Evolutionary conservation across 2,797 vertebrate species (phyloP).

Genomic region (Chanos chanos): DNA sequence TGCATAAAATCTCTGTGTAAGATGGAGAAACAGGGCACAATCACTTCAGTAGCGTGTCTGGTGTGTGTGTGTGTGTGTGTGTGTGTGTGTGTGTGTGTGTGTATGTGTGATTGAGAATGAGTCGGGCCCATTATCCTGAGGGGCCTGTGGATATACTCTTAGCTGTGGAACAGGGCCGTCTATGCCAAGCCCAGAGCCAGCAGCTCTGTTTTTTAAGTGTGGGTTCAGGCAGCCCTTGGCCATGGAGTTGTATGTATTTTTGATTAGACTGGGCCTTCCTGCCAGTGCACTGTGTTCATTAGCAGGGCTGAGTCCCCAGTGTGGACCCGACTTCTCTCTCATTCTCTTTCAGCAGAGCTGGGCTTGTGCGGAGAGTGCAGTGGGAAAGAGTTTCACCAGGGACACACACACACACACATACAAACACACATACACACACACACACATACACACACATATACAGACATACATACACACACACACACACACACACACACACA

Average conservation of each 20-base stretch:
- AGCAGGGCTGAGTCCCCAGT: slow-evolving; percentile 72
- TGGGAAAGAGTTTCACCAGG: slow-evolving; percentile 44
- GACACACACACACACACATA: slow-evolving; percentile 56
- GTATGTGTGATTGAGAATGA: slow-evolving; percentile 10
- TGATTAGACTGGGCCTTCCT: slow-evolving; percentile 68
- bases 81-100: slow-evolving; percentile 15
- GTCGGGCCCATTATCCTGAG: slow-evolving; percentile 16
- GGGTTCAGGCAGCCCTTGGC: slow-evolving; percentile 55
- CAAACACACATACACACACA: slow-evolving; percentile 41
- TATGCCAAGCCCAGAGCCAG: too few species aligned
- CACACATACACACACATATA: slow-evolving; percentile 41
- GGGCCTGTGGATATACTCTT: not conserved
- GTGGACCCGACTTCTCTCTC: slow-evolving; percentile 64
- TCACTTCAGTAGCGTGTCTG: too few species aligned
- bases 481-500: not conserved
- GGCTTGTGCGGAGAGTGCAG: slow-evolving; percentile 53
- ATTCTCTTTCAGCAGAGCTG: slow-evolving; percentile 75
- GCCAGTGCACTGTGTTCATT: slow-evolving; percentile 76
- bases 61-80: too few species aligned
- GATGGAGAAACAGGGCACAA: too few species aligned
- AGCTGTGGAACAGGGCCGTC: slow-evolving; percentile 23
- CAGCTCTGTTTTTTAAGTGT: slow-evolving; percentile 43
- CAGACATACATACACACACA: not conserved
- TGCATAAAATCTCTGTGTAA: too few species aligned
- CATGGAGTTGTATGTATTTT: slow-evolving; percentile 64